Percentiles rank a stretch among this genome's conserved stretches.
These are phyloP conservation scores for Ctenicera cuprea DNA, from an alignment of 2,888 invertebrate species.

Conservation along the genomic window DNA sequence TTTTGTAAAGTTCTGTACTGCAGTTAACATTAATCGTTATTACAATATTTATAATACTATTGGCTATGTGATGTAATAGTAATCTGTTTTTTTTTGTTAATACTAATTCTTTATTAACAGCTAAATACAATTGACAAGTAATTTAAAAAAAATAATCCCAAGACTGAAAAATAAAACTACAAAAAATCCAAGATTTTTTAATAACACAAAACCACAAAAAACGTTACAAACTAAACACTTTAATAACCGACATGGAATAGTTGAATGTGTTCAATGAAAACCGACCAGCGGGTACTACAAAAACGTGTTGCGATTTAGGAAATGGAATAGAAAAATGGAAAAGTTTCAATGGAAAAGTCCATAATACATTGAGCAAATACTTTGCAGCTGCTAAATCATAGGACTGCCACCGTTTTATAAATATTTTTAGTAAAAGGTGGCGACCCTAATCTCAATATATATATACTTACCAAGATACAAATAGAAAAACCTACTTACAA, in stretches of 20 bases:
- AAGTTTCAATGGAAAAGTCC: conserved; percentile 34
- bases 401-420: neutral
- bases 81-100: conserved; percentile 2
- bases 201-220: neutral
- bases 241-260: conserved; percentile 17
- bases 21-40: conserved; percentile 8
- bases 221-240: neutral
- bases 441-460: neutral
- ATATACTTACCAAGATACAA: conserved; percentile 16
- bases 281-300: conserved; percentile 54
- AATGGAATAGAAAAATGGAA: conserved; percentile 34
- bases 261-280: conserved; percentile 31
- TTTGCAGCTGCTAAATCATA: conserved; percentile 16
- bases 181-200: neutral
- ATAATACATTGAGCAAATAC: conserved; percentile 41
- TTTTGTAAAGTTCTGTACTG: conserved; percentile 13
- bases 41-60: conserved; percentile 22
- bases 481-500: conserved; percentile 22
- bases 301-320: conserved; percentile 16
- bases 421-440: neutral
- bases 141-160: conserved; percentile 11
- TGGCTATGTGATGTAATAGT: conserved; percentile 12
- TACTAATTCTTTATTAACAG: conserved; percentile 17
- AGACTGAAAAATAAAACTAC: conserved; percentile 1
- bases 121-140: conserved; percentile 5